phyloP scores from a whole-genome alignment of 2,113 vertebrate genomes.

The Platichthys flesus region DNA sequence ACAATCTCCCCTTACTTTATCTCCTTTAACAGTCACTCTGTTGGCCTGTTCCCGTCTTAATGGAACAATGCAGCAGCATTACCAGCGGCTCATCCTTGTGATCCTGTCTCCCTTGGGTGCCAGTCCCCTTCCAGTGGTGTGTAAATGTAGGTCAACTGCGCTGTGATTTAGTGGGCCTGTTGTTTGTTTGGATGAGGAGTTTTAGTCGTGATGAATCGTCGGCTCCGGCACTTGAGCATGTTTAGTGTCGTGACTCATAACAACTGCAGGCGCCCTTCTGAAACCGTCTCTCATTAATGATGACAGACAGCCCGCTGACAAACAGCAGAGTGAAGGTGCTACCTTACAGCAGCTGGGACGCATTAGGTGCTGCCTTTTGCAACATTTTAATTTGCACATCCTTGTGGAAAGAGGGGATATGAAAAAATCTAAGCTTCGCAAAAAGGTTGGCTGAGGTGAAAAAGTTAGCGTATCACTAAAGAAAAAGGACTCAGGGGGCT shows the following conservation, averaged over 20 bases:
- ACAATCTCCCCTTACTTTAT: slow-evolving; percentile 64
- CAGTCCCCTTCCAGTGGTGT: slow-evolving; percentile 56
- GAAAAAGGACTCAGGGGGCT: too few relatives aligned
- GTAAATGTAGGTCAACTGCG: slow-evolving; percentile 75
- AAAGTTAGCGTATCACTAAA: too few relatives aligned
- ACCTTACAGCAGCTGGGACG: neutral
- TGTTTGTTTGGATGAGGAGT: slow-evolving; percentile 56
- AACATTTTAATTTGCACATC: too few relatives aligned
- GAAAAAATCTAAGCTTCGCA: too few relatives aligned
- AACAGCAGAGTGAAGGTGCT: neutral
- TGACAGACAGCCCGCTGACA: neutral
- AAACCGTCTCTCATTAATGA: slow-evolving; percentile 10
- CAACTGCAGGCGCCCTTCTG: slow-evolving; percentile 19
- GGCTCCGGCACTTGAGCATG: slow-evolving; percentile 15
- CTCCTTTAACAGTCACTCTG: slow-evolving; percentile 68
- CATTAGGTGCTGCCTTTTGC: too few relatives aligned
- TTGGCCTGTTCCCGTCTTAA: slow-evolving; percentile 66
- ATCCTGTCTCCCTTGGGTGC: slow-evolving; percentile 68
- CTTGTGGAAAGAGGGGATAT: too few relatives aligned
- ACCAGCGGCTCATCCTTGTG: slow-evolving; percentile 80
- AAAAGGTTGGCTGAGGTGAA: too few relatives aligned
- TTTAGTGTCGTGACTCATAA: slow-evolving; percentile 14
- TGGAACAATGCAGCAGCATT: slow-evolving; percentile 74
- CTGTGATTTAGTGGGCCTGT: slow-evolving; percentile 48
- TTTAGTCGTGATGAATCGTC: slow-evolving; percentile 36